A percentile compares a stretch with the other conserved stretches of the same genome.
Evolutionary conservation across 2,888 invertebrate species (phyloP).

Genomic region (Dicyrtomina minuta): DNA sequence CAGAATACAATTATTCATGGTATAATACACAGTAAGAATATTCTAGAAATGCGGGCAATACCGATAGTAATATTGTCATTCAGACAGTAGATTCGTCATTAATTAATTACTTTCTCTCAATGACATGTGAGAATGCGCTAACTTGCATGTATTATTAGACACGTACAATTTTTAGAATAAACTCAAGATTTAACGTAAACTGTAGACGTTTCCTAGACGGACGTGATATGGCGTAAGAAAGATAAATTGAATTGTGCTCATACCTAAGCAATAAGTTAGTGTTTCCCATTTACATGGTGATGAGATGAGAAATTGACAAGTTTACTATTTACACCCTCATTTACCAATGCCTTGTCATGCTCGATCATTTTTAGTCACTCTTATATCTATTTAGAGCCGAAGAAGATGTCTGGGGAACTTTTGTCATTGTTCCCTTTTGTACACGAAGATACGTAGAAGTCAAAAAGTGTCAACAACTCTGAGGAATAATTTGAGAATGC

Average conservation of each 20-base stretch:
- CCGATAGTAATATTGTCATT: too few species aligned
- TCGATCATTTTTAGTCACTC: constrained; percentile 15
- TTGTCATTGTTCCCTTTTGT: constrained; percentile 9
- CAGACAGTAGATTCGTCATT: constrained; percentile 6
- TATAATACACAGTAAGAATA: too few species aligned
- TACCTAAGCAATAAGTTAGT: too few species aligned
- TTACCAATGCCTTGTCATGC: constrained; percentile 17
- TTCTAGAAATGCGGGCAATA: too few species aligned
- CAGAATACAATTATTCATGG: too few species aligned
- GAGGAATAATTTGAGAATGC: neutral
- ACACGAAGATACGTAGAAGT: neutral
- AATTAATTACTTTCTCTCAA: constrained; percentile 4
- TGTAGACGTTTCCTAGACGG: neutral
- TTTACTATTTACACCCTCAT: constrained; percentile 16
- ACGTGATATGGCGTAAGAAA: too few species aligned
- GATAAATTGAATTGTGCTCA: too few species aligned
- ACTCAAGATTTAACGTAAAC: neutral
- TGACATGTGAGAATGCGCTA: too few species aligned
- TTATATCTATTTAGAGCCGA: neutral
- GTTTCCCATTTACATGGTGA: neutral
- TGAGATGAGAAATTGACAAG: constrained; percentile 4
- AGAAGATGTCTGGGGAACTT: neutral
- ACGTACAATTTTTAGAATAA: too few species aligned
- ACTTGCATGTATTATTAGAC: too few species aligned
- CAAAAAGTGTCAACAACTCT: constrained; percentile 16